A percentile compares a stretch with the other conserved stretches of the same genome.
These are phyloP conservation scores for Calcarius lapponicus DNA, from an alignment of 2,797 vertebrate genomes.

Conservation along the genomic window DNA sequence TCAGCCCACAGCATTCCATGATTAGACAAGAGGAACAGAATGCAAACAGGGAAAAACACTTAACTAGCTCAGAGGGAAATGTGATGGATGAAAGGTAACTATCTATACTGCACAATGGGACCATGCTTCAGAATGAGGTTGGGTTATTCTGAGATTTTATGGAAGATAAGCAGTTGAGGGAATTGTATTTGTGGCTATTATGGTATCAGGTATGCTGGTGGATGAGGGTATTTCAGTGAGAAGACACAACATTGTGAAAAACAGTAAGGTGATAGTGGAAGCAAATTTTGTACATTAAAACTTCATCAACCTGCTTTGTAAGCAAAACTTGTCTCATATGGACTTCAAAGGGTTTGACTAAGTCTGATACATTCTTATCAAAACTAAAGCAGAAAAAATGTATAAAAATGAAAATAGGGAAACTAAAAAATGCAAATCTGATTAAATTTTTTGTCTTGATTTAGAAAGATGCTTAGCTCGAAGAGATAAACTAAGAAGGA, in stretches of 20 bases:
- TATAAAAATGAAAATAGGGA: background rate
- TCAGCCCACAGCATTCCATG: background rate
- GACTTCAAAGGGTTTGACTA: background rate
- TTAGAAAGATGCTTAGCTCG: background rate
- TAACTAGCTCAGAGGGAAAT: background rate
- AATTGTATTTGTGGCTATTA: background rate
- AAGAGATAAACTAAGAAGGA: background rate
- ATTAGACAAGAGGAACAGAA: background rate
- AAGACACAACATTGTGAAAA: background rate
- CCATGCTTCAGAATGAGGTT: accelerated
- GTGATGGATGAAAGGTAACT: background rate
- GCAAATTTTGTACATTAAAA: background rate
- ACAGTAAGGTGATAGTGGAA: background rate
- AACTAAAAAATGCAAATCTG: background rate
- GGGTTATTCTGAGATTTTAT: background rate
- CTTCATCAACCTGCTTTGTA: background rate
- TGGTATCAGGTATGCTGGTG: background rate
- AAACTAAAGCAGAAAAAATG: background rate
- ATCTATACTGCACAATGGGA: background rate
- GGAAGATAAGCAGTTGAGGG: background rate
- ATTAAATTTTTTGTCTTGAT: background rate
- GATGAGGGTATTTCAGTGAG: background rate
- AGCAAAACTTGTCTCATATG: background rate
- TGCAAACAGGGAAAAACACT: background rate
- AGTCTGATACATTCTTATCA: background rate